A percentile compares a stretch with the other conserved stretches of the same genome.
Evolutionary conservation across 2,888 invertebrate genomes (phyloP).

Genomic region (Amiota mariae): DNA sequence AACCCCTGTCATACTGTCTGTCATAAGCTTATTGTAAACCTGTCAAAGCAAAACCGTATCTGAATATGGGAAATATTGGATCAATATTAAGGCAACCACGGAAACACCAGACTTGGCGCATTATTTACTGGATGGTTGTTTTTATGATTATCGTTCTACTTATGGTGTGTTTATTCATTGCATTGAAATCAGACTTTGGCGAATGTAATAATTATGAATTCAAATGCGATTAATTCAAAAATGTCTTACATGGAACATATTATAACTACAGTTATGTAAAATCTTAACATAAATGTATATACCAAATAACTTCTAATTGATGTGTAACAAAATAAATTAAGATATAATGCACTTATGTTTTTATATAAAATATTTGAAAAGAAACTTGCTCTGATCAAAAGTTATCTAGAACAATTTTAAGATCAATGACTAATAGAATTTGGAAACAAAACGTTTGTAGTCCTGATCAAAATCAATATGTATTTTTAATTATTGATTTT

Average conservation of each 20-base stretch:
- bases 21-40: not conserved
- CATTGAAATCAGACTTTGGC: slow-evolving; percentile 2
- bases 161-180: slow-evolving; percentile 2
- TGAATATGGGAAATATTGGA: not conserved
- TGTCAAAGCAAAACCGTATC: not conserved
- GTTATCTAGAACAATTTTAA: no score
- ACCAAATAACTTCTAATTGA: no score
- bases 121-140: slow-evolving; percentile 15
- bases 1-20: not conserved
- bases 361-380: no score
- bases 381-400: no score
- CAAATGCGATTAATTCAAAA: slow-evolving; percentile 10
- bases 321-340: no score
- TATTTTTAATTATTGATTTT: no score
- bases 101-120: not conserved
- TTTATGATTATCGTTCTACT: not conserved
- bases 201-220: slow-evolving; percentile 18
- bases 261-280: no score
- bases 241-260: not conserved
- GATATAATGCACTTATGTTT: no score
- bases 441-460: no score
- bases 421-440: no score
- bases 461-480: no score
- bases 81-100: not conserved
- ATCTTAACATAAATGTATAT: no score